Conservation (phyloP, 2,888 invertebrate species). For the Sinodicranocentrus sp. region DNA sequence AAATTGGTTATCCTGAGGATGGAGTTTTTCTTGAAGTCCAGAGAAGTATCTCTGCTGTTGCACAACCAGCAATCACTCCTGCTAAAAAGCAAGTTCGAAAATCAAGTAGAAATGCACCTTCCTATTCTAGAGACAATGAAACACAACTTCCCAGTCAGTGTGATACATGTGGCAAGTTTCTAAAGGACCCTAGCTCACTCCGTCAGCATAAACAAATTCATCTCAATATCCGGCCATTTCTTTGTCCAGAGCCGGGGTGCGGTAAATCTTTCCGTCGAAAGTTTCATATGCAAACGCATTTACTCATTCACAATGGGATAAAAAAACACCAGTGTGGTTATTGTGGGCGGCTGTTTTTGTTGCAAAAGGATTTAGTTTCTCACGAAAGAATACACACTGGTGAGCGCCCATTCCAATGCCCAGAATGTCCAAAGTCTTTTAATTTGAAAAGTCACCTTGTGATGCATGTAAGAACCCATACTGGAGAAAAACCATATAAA, state of each 20-base stretch:
- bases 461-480: constrained; percentile 78
- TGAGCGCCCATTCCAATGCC: constrained; percentile 78
- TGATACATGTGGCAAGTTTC: constrained; percentile 69
- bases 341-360: constrained; percentile 70
- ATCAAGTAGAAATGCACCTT: too few species aligned
- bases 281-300: constrained; percentile 71
- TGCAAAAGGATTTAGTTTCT: constrained; percentile 77
- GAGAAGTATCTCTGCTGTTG: too few species aligned
- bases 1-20: too few species aligned
- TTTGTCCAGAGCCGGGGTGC: constrained; percentile 64
- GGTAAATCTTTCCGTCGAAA: constrained; percentile 71
- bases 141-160: constrained; percentile 41
- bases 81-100: too few species aligned
- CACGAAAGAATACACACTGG: constrained; percentile 78
- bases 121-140: too few species aligned
- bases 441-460: constrained; percentile 78
- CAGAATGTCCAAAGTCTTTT: constrained; percentile 77
- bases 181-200: constrained; percentile 54
- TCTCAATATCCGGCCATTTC: constrained; percentile 54
- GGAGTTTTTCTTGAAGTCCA: too few species aligned
- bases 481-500: constrained; percentile 70
- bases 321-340: constrained; percentile 71
- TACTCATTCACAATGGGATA: constrained; percentile 68
- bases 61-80: too few species aligned
- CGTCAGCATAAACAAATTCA: constrained; percentile 72